phyloP scores from a whole-genome alignment of 2,113 vertebrate species.

The Nymphicus hollandicus region DNA sequence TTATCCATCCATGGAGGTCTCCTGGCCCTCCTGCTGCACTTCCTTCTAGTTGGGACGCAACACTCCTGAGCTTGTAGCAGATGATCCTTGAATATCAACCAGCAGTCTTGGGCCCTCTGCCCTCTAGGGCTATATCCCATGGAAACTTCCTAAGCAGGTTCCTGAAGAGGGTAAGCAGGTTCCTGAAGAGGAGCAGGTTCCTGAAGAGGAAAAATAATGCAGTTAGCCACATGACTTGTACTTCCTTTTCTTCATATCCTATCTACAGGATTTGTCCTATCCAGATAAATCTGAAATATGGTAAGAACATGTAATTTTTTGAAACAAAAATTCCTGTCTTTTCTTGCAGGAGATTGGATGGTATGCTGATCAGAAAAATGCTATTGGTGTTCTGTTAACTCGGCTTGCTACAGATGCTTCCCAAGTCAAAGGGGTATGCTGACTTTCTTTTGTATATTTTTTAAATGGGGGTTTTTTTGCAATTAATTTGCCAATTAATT shows the following conservation, averaged over 20 bases:
- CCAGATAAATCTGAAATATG: not conserved
- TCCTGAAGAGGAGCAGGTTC: no score
- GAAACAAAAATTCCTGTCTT: not conserved
- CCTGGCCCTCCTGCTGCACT: no score
- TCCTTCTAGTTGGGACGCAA: no score
- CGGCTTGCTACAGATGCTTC: conserved; percentile 81
- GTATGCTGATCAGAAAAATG: conserved; percentile 79
- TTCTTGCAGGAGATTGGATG: conserved; percentile 68
- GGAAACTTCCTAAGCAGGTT: no score
- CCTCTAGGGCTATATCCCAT: no score
- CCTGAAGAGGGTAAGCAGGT: no score
- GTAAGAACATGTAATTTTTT: not conserved
- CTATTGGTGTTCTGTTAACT: conserved; percentile 75
- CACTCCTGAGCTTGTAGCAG: no score
- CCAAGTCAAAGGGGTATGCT: conserved; percentile 75
- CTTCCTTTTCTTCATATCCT: not conserved
- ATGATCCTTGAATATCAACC: no score
- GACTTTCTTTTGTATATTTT: not conserved
- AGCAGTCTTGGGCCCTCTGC: no score
- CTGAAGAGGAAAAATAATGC: not conserved
- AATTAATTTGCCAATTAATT: not conserved
- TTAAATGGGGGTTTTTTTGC: not conserved
- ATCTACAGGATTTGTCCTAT: not conserved
- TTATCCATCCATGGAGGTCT: no score
- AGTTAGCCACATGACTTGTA: not conserved